Evolutionary conservation across 2,113 vertebrate genomes (phyloP), one percentile per base, ranked within the genome.

Genomic region (Oncorhynchus gorbuscha): DNA sequence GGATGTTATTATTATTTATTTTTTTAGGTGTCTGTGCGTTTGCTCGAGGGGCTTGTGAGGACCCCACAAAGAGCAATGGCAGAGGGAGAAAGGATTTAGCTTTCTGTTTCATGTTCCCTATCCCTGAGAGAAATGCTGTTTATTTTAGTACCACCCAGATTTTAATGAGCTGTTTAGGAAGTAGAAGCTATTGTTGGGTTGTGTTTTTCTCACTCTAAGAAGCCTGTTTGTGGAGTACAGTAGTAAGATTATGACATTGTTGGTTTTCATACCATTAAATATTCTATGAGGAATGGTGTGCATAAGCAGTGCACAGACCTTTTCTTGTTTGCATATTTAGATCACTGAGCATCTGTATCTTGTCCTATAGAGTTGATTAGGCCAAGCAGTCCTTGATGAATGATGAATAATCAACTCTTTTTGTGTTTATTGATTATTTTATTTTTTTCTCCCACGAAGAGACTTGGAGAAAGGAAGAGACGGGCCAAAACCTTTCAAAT

Each of bases 111-210:
- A 28, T 45, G n/a, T 28, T n/a, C 32, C 71, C 11, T 2, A 26
- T 24, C 22, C 72, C 24, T 64, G 58, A 24, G 32, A 65, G n/a
- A 24, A 45, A 74, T 22, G 11, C 71, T 74, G 11, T 45, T 74
- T 65, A 45, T 74, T 45, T 39, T 64, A 55, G 65, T 64, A 64
- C 5, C 32, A 5, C 30, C 39, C 9, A 72, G 26, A 20, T 65
- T 74, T 74, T 45, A 64, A 74, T 64, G n/a, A 64, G 7, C 39
- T 74, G 32, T 65, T 32, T 45, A 73, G 18, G 24, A 61, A 22
- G 9, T 26, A 28, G 72, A 45, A 59, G 32, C 35, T 48, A 22
- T 74, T 20, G 71, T 45, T 20, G 49, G 3, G 8, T 35, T 18
- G 8, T 11, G 59, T 62, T 72, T 72, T 9, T 26, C 6, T 28